A percentile compares a stretch with the other conserved stretches of the same genome.
Conservation (phyloP, 2,113 vertebrate species). For the Tringa solitaria region DNA sequence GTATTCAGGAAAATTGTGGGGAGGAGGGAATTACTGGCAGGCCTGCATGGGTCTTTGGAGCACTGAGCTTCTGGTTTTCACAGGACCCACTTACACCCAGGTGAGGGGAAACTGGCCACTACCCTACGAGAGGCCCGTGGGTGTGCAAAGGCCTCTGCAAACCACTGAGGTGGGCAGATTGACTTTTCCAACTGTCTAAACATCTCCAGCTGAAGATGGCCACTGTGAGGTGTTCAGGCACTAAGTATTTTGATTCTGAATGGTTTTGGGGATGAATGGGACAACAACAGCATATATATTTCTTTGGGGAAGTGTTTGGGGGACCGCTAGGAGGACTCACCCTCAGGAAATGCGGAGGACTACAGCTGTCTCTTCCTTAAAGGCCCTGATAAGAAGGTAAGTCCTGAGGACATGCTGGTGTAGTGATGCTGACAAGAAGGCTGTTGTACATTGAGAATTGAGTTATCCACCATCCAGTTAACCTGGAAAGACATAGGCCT, state of each 20-base stretch:
- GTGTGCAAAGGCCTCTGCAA: neutral
- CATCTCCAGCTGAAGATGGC: neutral
- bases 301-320: neutral
- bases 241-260: neutral
- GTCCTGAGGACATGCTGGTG: neutral
- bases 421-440: neutral
- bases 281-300: accelerated
- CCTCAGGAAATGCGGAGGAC: neutral
- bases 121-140: neutral
- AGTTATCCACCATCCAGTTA: too few species aligned
- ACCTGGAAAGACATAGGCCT: neutral
- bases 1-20: neutral
- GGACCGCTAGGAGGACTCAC: neutral
- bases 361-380: neutral
- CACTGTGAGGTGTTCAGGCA: accelerated
- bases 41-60: neutral
- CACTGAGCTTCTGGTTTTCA: neutral
- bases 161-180: neutral
- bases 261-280: accelerated
- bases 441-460: accelerated
- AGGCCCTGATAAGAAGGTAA: neutral
- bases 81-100: too few species aligned
- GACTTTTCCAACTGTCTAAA: neutral
- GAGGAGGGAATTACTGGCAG: too few species aligned
- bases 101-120: neutral